phyloP scores from a whole-genome alignment of 1,140 invertebrate species.

The Drosophila nigrodunni region DNA sequence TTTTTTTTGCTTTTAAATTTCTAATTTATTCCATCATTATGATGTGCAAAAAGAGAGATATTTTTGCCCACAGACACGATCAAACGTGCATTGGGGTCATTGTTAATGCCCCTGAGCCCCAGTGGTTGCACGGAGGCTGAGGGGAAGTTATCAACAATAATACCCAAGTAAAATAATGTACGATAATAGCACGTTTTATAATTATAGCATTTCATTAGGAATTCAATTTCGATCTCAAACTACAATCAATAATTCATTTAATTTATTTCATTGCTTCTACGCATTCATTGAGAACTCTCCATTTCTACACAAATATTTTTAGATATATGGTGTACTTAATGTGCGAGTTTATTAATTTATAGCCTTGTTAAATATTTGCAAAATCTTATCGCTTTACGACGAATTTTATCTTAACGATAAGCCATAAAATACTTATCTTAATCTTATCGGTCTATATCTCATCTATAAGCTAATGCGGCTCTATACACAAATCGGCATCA shows the following conservation, averaged over 20 bases:
- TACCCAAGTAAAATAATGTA: neutral
- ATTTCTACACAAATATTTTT: neutral
- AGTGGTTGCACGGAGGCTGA: too few species aligned
- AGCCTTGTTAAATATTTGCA: neutral
- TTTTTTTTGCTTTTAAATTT: neutral
- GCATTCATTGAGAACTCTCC: neutral
- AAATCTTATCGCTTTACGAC: conserved; percentile 4
- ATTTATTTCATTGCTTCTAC: neutral
- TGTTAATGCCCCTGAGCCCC: neutral
- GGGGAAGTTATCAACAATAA: neutral
- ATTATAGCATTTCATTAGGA: conserved; percentile 11
- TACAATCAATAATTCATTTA: neutral
- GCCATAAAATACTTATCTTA: conserved; percentile 17
- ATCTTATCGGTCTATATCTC: conserved; percentile 36
- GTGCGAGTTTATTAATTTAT: neutral
- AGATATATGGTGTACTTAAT: too few species aligned
- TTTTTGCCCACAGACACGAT: neutral
- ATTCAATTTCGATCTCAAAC: neutral
- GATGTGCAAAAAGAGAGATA: neutral
- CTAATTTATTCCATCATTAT: conserved; percentile 32
- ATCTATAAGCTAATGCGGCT: conserved; percentile 1
- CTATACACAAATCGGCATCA: conserved; percentile 28
- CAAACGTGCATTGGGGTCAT: conserved; percentile 21
- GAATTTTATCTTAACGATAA: conserved; percentile 21
- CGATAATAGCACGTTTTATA: conserved; percentile 8